phyloP scores from a whole-genome alignment of 2,113 vertebrate species.

The Macrotis lagotis region DNA sequence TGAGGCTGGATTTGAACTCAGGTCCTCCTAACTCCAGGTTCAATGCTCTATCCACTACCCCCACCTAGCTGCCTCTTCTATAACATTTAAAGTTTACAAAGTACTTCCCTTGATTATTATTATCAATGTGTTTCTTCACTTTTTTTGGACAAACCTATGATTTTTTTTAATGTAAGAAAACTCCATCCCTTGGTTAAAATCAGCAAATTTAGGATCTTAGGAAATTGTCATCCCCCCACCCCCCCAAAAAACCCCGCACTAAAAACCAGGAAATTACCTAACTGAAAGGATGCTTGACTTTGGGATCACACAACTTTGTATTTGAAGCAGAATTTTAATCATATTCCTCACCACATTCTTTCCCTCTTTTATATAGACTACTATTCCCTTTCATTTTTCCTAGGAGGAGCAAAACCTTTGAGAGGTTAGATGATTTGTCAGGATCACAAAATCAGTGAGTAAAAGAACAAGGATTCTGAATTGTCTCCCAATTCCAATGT shows the following conservation, averaged over 20 bases:
- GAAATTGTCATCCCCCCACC: too few relatives aligned
- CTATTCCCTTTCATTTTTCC: not conserved
- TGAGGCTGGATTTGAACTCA: too few relatives aligned
- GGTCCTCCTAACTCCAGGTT: too few relatives aligned
- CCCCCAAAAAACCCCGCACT: too few relatives aligned
- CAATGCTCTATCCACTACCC: too few relatives aligned
- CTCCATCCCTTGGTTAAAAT: not conserved
- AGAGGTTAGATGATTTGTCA: not conserved
- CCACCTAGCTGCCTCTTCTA: too few relatives aligned
- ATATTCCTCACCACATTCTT: not conserved
- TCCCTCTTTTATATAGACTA: not conserved
- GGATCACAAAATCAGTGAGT: not conserved
- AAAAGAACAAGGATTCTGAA: not conserved
- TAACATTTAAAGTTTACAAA: not conserved
- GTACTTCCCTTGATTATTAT: not conserved
- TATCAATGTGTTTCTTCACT: not conserved
- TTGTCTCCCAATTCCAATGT: not conserved
- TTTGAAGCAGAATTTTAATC: not conserved
- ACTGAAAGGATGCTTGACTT: not conserved
- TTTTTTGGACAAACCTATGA: not conserved
- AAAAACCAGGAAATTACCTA: too few relatives aligned
- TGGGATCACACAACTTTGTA: not conserved
- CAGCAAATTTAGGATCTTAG: not conserved
- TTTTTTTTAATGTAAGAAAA: not conserved
- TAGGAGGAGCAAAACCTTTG: not conserved